Evolutionary conservation across 2,797 vertebrate species (phyloP), one percentile per base, ranked within the genome.

Genomic region (Phalanger gymnotis): DNA sequence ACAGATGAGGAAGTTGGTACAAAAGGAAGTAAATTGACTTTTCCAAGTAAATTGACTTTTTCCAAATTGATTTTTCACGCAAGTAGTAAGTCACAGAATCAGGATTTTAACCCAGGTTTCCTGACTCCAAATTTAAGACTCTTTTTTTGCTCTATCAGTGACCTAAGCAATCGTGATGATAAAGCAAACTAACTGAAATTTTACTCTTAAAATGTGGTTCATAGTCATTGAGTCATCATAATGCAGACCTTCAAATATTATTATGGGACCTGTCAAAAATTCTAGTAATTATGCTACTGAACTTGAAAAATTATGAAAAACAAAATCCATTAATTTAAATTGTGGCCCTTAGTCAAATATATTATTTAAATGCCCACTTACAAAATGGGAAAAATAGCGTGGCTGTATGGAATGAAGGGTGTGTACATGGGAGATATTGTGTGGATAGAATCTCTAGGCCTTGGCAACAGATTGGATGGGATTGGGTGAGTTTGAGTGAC

Each of bases 291-390:
- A 61, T 93, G 13, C 61, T 66, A 73, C 34, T n/a, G 5, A 73
- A 28, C 16, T 73, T 73, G 61, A 73, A 73, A 73, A 73, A 73
- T n/a, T n/a, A n/a, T n/a, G 19, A 73, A 5, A 19, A 73, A 66
- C 16, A 66, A 73, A 73, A 73, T 73, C 61, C 34, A 40, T n/a
- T n/a, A 73, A 22, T 73, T 12, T 19, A 73, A 73, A 73, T 73
- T 13, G 31, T 61, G 12, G 31, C 16, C 12, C 12, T 14, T 34
- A 34, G 58, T 13, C 30, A 61, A 13, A 0, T 61, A 6, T 30
- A 87, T 94, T 34, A 92, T 13, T 93, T 93, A 94, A 91, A 94
- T 95, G 34, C 53, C 57, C 12, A 91, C 94, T 95, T 94, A 53
- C 81, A 73, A 96, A 90, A 90, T 66, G 27, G 53, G 47, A 92